Evolutionary conservation across 2,888 invertebrate species (phyloP).

Genomic region (Clunio marinus): DNA sequence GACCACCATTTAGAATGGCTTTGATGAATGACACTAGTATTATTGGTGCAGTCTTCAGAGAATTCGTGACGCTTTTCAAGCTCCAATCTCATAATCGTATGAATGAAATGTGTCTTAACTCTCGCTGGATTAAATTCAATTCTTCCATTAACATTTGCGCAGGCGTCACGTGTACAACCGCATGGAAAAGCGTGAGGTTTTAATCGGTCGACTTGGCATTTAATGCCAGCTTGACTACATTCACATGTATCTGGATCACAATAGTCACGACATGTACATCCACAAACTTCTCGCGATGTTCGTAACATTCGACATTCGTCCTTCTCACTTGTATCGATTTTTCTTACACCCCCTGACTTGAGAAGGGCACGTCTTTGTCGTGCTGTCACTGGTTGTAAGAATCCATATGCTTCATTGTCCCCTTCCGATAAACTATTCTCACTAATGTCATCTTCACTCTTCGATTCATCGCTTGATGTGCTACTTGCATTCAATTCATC

Average conservation of each 20-base stretch:
- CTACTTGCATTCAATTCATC: slow-evolving; percentile 51
- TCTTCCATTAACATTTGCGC: slow-evolving; percentile 85
- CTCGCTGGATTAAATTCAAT: slow-evolving; percentile 95
- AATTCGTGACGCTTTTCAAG: slow-evolving; percentile 76
- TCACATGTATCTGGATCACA: slow-evolving; percentile 95
- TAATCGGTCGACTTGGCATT: slow-evolving; percentile 92
- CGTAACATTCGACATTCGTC: slow-evolving; percentile 91
- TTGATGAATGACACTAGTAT: background rate
- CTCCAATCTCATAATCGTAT: slow-evolving; percentile 89
- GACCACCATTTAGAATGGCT: slow-evolving; percentile 11
- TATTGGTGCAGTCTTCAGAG: slow-evolving; percentile 37
- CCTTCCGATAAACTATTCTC: slow-evolving; percentile 78
- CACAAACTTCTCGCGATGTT: slow-evolving; percentile 87
- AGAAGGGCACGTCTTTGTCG: slow-evolving; percentile 82
- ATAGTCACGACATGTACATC: slow-evolving; percentile 85
- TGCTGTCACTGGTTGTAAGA: slow-evolving; percentile 87
- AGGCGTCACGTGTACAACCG: slow-evolving; percentile 91
- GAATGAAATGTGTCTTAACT: slow-evolving; percentile 94
- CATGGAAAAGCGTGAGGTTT: slow-evolving; percentile 76
- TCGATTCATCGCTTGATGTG: slow-evolving; percentile 72
- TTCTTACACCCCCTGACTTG: slow-evolving; percentile 86
- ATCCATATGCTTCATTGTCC: slow-evolving; percentile 85
- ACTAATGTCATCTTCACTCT: slow-evolving; percentile 78
- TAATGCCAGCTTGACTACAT: slow-evolving; percentile 91
- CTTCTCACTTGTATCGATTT: slow-evolving; percentile 90